Evolutionary conservation across 2,797 vertebrate species (phyloP), one percentile per base, ranked within the genome.

Genomic region (Coregonus sp.): DNA sequence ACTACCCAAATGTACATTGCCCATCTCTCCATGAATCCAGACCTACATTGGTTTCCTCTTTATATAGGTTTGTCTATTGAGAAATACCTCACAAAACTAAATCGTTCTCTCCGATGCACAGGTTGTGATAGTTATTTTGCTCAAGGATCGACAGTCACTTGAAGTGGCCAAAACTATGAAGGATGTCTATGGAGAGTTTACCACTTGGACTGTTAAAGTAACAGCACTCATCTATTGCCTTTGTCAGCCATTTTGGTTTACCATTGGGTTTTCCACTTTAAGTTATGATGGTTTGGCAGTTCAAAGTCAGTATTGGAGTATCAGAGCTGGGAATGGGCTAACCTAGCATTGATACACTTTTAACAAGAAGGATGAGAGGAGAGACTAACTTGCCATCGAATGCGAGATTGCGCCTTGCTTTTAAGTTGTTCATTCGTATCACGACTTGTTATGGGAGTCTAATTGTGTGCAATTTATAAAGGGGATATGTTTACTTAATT

Each of bases 341-440:
- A 86, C 86, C 86, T 89, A 91, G 15, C 76, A 80, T 82, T 75
- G 83, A 80, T 68, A 68, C 78, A 78, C 68, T 72, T 25, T 25
- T 37, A 79, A 35, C 72, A 61, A 37, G 67, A 37, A 25, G 80
- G 59, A 76, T 5, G 59, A 52, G 75, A 65, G 79, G 84, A 81
- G 72, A 69, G 4, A 51, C n/a, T 9, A 20, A 73, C 73, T 84
- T 89, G 84, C 80, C 77, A 31, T 72, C 31, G 56, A 84, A 78
- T 85, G 85, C 84, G 81, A 70, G 86, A 78, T 91, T 93, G 91
- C 90, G 91, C 87, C 86, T 86, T 77, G 59, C 78, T 79, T 83
- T 80, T 75, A 3, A 82, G 86, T 75, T 86, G 79, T 75, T 84
- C 40, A 72, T 82, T 59, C 29, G 31, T 82, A 33, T 65, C 47